phyloP scores from a whole-genome alignment of 1,140 invertebrate species.

The Spodoptera litura region DNA sequence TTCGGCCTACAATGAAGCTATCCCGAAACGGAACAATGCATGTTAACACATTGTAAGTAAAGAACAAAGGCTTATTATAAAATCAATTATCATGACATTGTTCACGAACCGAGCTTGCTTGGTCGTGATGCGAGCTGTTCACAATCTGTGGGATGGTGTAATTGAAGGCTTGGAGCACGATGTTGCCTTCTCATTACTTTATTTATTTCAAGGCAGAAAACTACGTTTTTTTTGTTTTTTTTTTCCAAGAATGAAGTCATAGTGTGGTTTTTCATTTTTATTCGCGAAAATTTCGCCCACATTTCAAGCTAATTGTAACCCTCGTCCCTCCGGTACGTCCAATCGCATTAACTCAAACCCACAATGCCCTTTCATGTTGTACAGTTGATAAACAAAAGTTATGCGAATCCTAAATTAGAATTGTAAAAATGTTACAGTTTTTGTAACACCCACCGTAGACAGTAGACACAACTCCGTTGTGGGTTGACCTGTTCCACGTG shows the following conservation, averaged over 20 bases:
- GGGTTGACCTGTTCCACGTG: not conserved
- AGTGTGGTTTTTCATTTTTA: not conserved
- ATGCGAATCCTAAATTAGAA: conserved; percentile 8
- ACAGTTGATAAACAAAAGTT: not conserved
- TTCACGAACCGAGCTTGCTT: not conserved
- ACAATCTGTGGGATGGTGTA: not conserved
- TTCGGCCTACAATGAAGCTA: conserved; percentile 17
- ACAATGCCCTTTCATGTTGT: not conserved
- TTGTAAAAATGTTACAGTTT: not conserved
- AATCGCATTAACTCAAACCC: not conserved
- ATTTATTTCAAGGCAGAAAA: not conserved
- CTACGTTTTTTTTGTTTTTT: not conserved
- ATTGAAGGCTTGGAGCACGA: conserved; percentile 1
- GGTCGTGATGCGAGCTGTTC: conserved; percentile 2
- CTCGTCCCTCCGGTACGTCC: not conserved
- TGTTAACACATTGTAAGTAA: conserved; percentile 44
- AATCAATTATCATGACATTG: conserved; percentile 45
- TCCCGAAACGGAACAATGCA: conserved; percentile 38
- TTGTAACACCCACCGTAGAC: not conserved
- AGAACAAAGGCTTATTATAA: conserved; percentile 45
- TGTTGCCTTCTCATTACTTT: not conserved
- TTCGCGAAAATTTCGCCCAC: not conserved
- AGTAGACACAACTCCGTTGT: not conserved
- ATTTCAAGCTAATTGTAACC: not conserved
- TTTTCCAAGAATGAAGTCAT: not conserved